These are phyloP conservation scores for Pungitius pungitius DNA, from an alignment of 2,113 vertebrate species.

Conservation along the genomic window DNA sequence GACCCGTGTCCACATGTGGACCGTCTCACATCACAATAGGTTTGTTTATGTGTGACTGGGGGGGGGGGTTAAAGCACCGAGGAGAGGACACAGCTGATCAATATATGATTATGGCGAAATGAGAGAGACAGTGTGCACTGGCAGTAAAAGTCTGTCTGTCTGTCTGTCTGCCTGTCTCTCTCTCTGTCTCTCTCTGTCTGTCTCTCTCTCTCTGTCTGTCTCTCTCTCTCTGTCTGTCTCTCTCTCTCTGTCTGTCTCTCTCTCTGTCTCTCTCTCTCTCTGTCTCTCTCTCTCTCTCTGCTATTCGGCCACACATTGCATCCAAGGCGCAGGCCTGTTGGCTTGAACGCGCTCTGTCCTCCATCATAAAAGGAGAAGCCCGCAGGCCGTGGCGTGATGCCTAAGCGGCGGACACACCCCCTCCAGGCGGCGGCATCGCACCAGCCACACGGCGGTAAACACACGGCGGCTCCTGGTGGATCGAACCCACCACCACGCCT, in stretches of 20 bases:
- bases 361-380: conserved; percentile 32
- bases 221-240: conserved; percentile 14
- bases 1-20: conserved; percentile 15
- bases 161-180: conserved; percentile 21
- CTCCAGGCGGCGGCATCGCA: conserved; percentile 63
- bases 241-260: conserved; percentile 20
- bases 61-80: conserved; percentile 6
- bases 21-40: conserved; percentile 13
- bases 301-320: conserved; percentile 26
- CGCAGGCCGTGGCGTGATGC: conserved; percentile 62
- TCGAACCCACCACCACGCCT: conserved; percentile 18
- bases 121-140: conserved; percentile 14
- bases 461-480: conserved; percentile 45
- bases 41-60: not conserved
- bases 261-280: conserved; percentile 19
- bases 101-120: conserved; percentile 8
- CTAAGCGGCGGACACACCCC: conserved; percentile 70
- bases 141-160: conserved; percentile 17
- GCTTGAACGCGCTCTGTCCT: conserved; percentile 16
- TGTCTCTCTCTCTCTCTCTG: conserved; percentile 15
- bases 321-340: conserved; percentile 38
- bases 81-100: conserved; percentile 15
- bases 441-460: conserved; percentile 60
- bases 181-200: conserved; percentile 7
- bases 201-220: conserved; percentile 21